Evolutionary conservation across 2,888 invertebrate species (phyloP).

Genomic region (Metalampra italica): DNA sequence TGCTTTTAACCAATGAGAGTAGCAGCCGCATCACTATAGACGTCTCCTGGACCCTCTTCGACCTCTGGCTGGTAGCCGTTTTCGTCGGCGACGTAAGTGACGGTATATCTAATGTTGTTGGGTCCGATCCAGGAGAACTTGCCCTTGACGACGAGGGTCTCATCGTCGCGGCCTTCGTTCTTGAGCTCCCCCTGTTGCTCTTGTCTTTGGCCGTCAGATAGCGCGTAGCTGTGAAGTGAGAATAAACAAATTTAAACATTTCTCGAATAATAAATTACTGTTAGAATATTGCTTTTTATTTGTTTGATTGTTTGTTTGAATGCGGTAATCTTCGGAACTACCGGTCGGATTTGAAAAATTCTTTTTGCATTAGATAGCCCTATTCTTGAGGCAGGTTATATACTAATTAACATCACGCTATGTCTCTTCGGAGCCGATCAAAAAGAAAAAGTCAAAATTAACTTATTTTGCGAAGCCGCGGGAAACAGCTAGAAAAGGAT

Average conservation of each 20-base stretch:
- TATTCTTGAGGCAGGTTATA: too few relatives aligned
- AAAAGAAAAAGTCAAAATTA: too few relatives aligned
- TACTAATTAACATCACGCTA: too few relatives aligned
- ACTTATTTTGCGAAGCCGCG: too few relatives aligned
- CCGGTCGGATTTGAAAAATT: too few relatives aligned
- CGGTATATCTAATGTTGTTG: slow-evolving; percentile 62
- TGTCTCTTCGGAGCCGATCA: too few relatives aligned
- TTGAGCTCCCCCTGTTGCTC: slow-evolving; percentile 57
- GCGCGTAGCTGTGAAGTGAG: slow-evolving; percentile 42
- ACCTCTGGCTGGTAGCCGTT: slow-evolving; percentile 45
- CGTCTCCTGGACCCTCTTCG: slow-evolving; percentile 42
- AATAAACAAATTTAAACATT: background rate
- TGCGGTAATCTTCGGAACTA: too few relatives aligned
- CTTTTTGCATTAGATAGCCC: too few relatives aligned
- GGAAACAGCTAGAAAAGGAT: too few relatives aligned
- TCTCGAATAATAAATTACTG: slow-evolving; percentile 1
- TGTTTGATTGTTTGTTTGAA: too few relatives aligned
- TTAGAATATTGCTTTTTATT: too few relatives aligned
- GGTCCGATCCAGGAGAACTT: slow-evolving; percentile 63
- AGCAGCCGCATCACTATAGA: slow-evolving; percentile 24
- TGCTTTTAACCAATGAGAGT: slow-evolving; percentile 30
- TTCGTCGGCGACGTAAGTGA: slow-evolving; percentile 68
- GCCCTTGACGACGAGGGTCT: slow-evolving; percentile 44
- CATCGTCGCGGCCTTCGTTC: slow-evolving; percentile 19
- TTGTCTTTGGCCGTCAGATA: slow-evolving; percentile 61